Evolutionary conservation across 2,797 vertebrate species (phyloP).

Genomic region (Dipus sagitta): DNA sequence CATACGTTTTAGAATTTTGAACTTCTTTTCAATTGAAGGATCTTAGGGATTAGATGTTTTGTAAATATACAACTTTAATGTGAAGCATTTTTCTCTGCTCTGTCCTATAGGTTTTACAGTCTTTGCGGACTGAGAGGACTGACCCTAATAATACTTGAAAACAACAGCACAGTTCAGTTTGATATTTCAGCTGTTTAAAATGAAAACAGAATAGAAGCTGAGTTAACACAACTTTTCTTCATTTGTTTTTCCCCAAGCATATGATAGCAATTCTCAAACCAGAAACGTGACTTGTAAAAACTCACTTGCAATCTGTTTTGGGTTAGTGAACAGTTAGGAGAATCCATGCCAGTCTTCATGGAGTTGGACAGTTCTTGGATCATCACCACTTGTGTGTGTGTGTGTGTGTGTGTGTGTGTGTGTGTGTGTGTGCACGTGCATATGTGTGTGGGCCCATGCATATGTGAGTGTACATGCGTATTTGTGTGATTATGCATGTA

Average conservation of each 20-base stretch:
- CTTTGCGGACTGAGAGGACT: neutral
- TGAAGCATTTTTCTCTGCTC: neutral
- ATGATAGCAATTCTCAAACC: conserved; percentile 28
- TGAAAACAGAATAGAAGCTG: neutral
- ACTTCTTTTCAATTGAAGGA: neutral
- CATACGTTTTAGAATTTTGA: neutral
- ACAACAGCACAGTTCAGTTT: conserved; percentile 17
- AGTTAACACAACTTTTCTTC: conserved; percentile 24
- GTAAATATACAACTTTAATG: neutral
- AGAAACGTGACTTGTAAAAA: conserved; percentile 22
- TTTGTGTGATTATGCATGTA: no score
- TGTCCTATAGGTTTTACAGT: neutral
- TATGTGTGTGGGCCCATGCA: no score
- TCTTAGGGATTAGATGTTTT: conserved; percentile 26
- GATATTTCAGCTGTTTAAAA: conserved; percentile 57
- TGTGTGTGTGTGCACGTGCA: no score
- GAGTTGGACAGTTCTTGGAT: neutral
- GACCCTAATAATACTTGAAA: conserved; percentile 37
- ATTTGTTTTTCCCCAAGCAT: neutral
- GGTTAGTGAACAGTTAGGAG: neutral
- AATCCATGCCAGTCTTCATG: neutral
- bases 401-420: no score
- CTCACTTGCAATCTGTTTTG: conserved; percentile 24
- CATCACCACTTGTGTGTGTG: neutral
- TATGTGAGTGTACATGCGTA: no score